These are phyloP conservation scores for Elmis aenea DNA, from an alignment of 2,888 invertebrate species.

Conservation along the genomic window DNA sequence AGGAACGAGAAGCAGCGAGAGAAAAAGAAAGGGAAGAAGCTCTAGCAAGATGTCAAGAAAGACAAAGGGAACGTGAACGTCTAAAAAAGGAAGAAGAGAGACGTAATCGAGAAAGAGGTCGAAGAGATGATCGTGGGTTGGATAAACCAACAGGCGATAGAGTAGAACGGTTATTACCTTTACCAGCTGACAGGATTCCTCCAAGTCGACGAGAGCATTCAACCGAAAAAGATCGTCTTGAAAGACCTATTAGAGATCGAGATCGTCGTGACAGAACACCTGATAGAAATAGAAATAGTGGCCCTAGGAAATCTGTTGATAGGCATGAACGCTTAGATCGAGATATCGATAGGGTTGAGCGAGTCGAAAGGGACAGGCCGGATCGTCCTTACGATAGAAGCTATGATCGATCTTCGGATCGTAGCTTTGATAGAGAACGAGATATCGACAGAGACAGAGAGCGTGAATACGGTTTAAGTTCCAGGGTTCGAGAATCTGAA, in stretches of 20 bases:
- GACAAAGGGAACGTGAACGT: conserved; percentile 49
- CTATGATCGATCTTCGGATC: conserved; percentile 33
- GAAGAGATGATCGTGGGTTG: conserved; percentile 54
- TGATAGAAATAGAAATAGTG: conserved; percentile 23
- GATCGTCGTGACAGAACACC: conserved; percentile 45
- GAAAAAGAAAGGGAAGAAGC: conserved; percentile 62
- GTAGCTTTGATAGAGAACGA: conserved; percentile 39
- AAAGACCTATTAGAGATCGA: conserved; percentile 49
- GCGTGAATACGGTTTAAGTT: conserved; percentile 35
- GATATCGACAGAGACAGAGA: conserved; percentile 38
- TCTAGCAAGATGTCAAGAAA: conserved; percentile 60
- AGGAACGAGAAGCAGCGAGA: conserved; percentile 54
- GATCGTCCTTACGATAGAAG: conserved; percentile 27
- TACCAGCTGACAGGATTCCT: conserved; percentile 58
- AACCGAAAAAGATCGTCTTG: conserved; percentile 49
- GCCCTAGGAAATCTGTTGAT: conserved; percentile 29
- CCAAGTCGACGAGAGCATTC: conserved; percentile 50
- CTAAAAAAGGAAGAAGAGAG: conserved; percentile 52
- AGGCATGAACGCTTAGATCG: conserved; percentile 31
- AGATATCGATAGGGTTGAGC: conserved; percentile 12
- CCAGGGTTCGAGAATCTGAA: conserved; percentile 35
- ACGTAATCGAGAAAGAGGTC: conserved; percentile 48
- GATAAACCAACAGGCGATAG: conserved; percentile 55
- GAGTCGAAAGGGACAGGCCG: conserved; percentile 17
- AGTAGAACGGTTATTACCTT: conserved; percentile 58